These are phyloP conservation scores for Parazoanthus swiftii DNA, from an alignment of 92 coral and sea anemone genomes.

Conservation along the genomic window DNA sequence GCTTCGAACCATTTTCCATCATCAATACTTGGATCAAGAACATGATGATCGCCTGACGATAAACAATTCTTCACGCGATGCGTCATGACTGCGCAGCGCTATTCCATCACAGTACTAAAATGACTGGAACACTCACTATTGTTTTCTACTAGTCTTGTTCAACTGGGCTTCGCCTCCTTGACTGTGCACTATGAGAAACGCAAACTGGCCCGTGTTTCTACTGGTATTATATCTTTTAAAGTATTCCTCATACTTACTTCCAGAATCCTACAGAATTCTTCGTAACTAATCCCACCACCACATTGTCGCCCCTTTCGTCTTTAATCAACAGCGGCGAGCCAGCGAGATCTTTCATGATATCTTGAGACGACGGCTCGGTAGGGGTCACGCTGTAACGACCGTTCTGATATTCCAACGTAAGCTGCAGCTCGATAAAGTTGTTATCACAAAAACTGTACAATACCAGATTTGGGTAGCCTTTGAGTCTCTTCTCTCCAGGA, in stretches of 20 bases:
- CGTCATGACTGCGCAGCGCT: too few relatives aligned
- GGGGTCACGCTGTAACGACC: not conserved
- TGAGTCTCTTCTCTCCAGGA: not conserved
- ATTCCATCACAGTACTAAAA: too few relatives aligned
- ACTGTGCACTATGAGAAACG: too few relatives aligned
- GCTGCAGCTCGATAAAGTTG: not conserved
- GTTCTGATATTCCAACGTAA: not conserved
- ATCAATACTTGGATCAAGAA: conserved; percentile 14
- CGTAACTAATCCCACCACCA: not conserved
- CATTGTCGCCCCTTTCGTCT: not conserved
- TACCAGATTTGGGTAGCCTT: not conserved
- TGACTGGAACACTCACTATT: too few relatives aligned
- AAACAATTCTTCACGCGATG: conserved; percentile 15
- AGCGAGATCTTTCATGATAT: not conserved
- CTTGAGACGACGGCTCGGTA: not conserved
- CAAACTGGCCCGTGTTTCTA: too few relatives aligned
- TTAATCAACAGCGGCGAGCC: conserved; percentile 11
- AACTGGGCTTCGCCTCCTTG: too few relatives aligned
- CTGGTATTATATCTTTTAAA: too few relatives aligned
- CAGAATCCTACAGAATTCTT: not conserved
- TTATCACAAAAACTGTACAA: not conserved
- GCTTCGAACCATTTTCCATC: conserved; percentile 27
- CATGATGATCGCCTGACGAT: not conserved
- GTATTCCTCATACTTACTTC: not conserved
- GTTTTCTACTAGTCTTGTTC: too few relatives aligned